A percentile compares a stretch with the other conserved stretches of the same genome.
These are phyloP conservation scores for Strigops habroptila DNA, from an alignment of 2,113 vertebrate species.

Conservation along the genomic window DNA sequence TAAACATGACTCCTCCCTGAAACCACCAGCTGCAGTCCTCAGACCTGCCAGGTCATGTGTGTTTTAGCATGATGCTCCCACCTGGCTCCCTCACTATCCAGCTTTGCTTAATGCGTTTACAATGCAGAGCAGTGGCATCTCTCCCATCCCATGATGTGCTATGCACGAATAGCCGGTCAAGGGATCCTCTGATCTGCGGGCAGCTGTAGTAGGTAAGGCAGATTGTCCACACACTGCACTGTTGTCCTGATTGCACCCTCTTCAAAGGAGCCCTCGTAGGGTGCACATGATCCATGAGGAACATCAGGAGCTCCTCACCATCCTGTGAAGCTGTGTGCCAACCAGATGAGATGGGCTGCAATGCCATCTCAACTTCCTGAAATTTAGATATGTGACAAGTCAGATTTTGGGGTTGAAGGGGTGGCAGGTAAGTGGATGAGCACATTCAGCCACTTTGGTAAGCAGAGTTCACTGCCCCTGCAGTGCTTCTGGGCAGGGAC, in stretches of 20 bases:
- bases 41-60: neutral
- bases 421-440: neutral
- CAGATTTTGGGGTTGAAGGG: neutral
- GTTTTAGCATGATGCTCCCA: neutral
- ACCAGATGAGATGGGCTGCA: neutral
- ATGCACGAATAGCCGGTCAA: rapidly evolving
- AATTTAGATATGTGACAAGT: neutral
- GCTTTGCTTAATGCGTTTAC: neutral
- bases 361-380: neutral
- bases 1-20: constrained; percentile 12
- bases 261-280: neutral
- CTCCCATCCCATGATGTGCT: neutral
- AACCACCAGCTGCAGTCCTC: neutral
- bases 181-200: neutral
- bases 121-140: neutral
- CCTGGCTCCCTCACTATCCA: neutral
- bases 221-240: neutral
- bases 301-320: neutral
- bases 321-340: neutral
- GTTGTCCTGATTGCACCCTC: neutral
- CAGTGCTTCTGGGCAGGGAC: neutral
- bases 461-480: neutral
- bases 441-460: neutral
- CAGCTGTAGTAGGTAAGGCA: neutral
- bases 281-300: neutral